Evolutionary conservation across 2,113 vertebrate genomes (phyloP).

Genomic region (Hydropotes inermis): DNA sequence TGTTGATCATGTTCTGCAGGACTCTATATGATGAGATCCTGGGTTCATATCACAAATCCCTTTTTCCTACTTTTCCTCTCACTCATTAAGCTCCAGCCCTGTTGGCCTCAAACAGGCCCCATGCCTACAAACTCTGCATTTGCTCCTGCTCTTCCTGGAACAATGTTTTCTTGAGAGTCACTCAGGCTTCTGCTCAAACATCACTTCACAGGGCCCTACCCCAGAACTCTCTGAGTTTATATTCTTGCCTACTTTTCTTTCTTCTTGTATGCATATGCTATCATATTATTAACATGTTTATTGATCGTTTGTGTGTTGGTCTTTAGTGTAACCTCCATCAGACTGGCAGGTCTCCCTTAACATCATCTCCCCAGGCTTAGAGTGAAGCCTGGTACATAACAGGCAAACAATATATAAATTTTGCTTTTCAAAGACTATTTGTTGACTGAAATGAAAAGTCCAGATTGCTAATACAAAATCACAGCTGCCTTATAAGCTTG

Average conservation of each 20-base stretch:
- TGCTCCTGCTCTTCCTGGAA: not conserved
- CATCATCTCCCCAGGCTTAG: not conserved
- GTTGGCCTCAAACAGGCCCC: not conserved
- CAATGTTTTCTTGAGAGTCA: not conserved
- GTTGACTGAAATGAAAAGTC: not conserved
- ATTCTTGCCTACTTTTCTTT: not conserved
- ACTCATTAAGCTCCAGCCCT: not conserved
- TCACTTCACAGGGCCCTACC: not conserved
- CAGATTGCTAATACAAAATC: not conserved
- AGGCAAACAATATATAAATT: not conserved
- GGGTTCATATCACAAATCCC: not conserved
- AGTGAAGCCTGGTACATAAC: not conserved
- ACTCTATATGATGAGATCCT: no score
- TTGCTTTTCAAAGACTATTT: not conserved
- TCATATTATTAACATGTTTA: not conserved
- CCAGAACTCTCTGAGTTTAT: not conserved
- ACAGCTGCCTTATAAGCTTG: not conserved
- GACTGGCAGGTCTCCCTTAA: not conserved
- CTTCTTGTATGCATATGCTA: no score
- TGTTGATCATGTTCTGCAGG: not conserved
- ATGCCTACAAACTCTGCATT: not conserved
- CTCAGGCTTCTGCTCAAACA: not conserved
- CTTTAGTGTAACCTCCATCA: not conserved
- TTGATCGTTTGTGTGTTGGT: not conserved
- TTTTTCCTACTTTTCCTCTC: not conserved